Base-by-base conservation (phyloP, 2,113 vertebrate species). In the Edolisoma coerulescens region DNA sequence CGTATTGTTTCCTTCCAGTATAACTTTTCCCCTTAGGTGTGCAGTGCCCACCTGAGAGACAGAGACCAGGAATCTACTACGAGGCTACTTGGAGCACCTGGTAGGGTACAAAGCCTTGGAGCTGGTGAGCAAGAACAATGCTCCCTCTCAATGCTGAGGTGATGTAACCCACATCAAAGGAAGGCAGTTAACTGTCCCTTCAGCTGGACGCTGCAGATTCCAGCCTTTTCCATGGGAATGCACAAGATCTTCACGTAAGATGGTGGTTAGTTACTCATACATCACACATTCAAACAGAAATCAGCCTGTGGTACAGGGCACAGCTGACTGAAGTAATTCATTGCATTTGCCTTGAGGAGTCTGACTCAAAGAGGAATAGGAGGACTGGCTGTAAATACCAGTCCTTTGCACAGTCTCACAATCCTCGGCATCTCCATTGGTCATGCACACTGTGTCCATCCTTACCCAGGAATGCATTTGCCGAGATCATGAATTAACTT, bases 361-460 rank as follows among this genome's bases (percentile, higher is more conserved):
- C 27, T 57, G 82, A 75, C 69, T 84, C 56, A 35, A 41, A 77
- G 42, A 75, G 24, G 57, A 83, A 15, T 1, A 76, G 23, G 11
- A 88, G 19, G 15, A 50, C 23, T 4, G 35, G 53, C 35, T 78
- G 74, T 33, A 64, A 73, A 45, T 17, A 35, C 64, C 21, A 50
- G 56, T 21, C 56, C 49, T 68, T 70, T 35, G 42, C 80, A 64
- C 0, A 3, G 57, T 9, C 19, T 42, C 0, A 0, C 39, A 70
- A 2, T 10, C 57, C 35, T 67, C 3, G 1, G 47, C 12, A 42
- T 26, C 11, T 56, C 65, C 20, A 10, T 0, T 35, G 17, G 52
- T 73, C 78, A 93, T 0, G 1, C 15, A 42, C 24, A 10, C 28
- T 18, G 7, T 1, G n/a, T 37, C 71, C 21, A 24, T 18, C 28